Conservation (phyloP, 1,140 invertebrate genomes). For the Tetramorium alpestre region DNA sequence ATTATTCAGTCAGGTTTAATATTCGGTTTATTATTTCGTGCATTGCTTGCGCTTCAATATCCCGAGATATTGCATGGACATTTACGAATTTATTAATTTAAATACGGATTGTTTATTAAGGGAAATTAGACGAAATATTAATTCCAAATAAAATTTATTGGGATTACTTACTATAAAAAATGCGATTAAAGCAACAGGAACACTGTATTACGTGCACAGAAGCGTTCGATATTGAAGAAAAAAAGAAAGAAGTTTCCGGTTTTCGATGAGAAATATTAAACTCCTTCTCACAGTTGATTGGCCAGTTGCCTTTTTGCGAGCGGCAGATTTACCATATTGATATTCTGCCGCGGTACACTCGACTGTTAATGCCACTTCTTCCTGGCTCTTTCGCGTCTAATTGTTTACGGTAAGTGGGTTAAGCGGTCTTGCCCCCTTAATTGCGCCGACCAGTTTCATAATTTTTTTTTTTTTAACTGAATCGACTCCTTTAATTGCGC, state of each 20-base stretch:
- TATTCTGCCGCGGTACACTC: conserved; percentile 34
- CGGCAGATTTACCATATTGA: conserved; percentile 34
- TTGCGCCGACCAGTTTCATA: conserved; percentile 68
- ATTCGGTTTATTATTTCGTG: neutral
- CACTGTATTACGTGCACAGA: neutral
- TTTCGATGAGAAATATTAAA: conserved; percentile 13
- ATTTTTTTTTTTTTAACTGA: conserved; percentile 71
- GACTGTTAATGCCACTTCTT: conserved; percentile 24
- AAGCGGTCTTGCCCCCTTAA: conserved; percentile 72
- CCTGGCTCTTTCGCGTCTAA: conserved; percentile 58
- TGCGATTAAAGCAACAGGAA: neutral
- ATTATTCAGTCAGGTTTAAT: neutral
- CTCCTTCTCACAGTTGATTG: neutral
- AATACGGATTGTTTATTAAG: neutral
- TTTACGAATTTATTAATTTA: neutral
- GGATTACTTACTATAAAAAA: neutral
- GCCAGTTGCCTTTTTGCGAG: conserved; percentile 21
- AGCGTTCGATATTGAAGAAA: neutral
- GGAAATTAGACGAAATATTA: neutral
- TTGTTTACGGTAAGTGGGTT: conserved; percentile 73
- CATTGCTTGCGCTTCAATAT: neutral
- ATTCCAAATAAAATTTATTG: neutral
- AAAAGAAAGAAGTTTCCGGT: neutral
- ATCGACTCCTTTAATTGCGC: conserved; percentile 70
- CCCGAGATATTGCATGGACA: neutral